phyloP scores from a whole-genome alignment of 2,888 invertebrate species.

The Thymelicus acteon region DNA sequence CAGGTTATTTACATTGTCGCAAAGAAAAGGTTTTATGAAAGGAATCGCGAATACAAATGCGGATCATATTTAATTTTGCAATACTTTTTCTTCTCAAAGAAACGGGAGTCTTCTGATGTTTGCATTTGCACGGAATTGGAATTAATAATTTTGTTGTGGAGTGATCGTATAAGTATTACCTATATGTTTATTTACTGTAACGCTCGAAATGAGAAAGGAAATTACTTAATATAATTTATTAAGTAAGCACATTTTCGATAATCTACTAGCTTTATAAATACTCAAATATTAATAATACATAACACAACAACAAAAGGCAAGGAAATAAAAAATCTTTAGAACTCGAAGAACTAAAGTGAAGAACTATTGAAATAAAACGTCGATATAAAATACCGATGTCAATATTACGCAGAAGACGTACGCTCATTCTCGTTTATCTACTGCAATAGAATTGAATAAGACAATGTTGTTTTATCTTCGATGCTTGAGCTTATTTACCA shows the following conservation, averaged over 20 bases:
- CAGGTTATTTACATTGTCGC: slow-evolving; percentile 68
- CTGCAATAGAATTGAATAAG: slow-evolving; percentile 44
- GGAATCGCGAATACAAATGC: slow-evolving; percentile 60
- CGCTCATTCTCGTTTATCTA: slow-evolving; percentile 40
- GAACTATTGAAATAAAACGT: slow-evolving; percentile 21
- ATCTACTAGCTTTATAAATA: no score
- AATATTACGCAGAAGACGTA: slow-evolving; percentile 35
- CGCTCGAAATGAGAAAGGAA: no score
- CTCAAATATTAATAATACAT: not conserved
- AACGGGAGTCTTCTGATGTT: slow-evolving; percentile 55
- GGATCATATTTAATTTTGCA: slow-evolving; percentile 70
- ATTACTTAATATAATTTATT: no score
- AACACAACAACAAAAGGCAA: not conserved
- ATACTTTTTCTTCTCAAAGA: slow-evolving; percentile 53
- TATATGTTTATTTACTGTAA: no score
- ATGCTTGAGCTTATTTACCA: slow-evolving; percentile 24
- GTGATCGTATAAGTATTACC: no score
- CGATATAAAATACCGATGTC: slow-evolving; percentile 35
- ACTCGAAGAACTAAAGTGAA: not conserved
- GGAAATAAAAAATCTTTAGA: not conserved
- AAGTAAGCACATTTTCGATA: no score
- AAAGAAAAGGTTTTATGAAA: slow-evolving; percentile 67
- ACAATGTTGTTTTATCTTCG: slow-evolving; percentile 42
- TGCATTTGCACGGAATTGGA: slow-evolving; percentile 22
- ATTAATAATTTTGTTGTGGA: slow-evolving; percentile 27